Base-by-base conservation (phyloP, 1,140 invertebrate species). In the Potamilus streckersoni region DNA sequence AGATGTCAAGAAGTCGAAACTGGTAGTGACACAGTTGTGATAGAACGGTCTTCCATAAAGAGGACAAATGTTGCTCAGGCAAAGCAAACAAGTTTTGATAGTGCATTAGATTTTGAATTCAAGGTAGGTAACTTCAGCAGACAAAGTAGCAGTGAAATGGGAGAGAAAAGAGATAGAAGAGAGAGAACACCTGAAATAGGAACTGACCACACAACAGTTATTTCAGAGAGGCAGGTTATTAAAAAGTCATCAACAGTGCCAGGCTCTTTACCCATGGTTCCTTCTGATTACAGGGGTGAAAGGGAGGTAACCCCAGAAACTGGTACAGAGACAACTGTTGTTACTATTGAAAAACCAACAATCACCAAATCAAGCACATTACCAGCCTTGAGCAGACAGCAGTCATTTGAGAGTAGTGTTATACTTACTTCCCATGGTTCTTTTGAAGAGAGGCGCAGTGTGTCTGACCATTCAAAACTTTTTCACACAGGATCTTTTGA, bases 111-210 rank as follows among this genome's bases (percentile, higher is more conserved):
- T 81, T 0, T 74, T 72, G 59, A 77, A 65, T 58, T 82, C 78
- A n/a, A 38, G 69, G 19, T 76, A 78, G 55, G 23, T 82, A 27
- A 74, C 74, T 65, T 70, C 74, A 14, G 76, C 76, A 72, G 78
- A 79, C 49, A 71, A 58, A 58, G 19, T 66, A 19, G 38, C 69
- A 55, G 58, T 66, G 17, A 61, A 13, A 49, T 49, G 38, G 38
- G 38, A 17, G 57, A 76, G 58, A 57, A 66, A 16, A 65, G 61
- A 66, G 23, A 65, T 68, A n/a, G 70, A 67, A 61, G 78, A 27
- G 71, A 79, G 55, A 58, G 66, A 69, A 79, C 73, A 17, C 78
- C 78, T 14, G 78, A 79, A 55, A 76, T 73, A 66, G 59, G 78
- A 19, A 79, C 67, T n/a, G 73, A 79, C 20, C 70, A 79, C n/a